Evolutionary conservation across 2,113 vertebrate species (phyloP).

Genomic region (Cariama cristata): DNA sequence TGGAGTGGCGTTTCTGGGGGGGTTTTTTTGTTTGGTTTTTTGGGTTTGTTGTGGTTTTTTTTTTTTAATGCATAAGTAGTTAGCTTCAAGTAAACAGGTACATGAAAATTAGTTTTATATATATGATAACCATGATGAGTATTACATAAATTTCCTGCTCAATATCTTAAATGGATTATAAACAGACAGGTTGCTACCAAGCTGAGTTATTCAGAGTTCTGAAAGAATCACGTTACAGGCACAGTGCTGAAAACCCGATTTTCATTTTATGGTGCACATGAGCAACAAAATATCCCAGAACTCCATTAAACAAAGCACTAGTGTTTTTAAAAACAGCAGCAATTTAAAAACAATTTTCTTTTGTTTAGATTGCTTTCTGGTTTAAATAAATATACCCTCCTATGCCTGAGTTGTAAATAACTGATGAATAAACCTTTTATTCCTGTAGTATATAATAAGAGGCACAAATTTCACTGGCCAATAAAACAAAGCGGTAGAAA

Average conservation of each 20-base stretch:
- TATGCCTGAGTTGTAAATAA: background rate
- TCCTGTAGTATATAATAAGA: background rate
- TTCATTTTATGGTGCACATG: conserved; percentile 7
- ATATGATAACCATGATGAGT: background rate
- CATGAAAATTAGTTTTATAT: background rate
- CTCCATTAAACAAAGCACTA: conserved; percentile 12
- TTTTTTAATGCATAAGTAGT: background rate
- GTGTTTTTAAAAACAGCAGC: background rate
- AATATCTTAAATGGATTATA: background rate
- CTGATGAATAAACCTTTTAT: conserved; percentile 26
- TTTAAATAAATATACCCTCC: conserved; percentile 17
- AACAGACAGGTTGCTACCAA: background rate
- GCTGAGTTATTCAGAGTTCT: background rate
- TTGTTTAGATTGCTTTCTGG: conserved; percentile 11
- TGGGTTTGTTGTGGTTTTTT: background rate
- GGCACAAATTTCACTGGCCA: background rate
- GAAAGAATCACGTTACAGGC: background rate
- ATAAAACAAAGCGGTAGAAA: background rate
- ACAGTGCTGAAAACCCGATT: background rate
- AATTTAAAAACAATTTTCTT: conserved; percentile 18
- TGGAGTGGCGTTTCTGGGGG: background rate
- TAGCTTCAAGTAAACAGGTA: background rate
- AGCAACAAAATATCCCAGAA: conserved; percentile 21
- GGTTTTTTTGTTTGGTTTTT: background rate
- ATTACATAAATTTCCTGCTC: background rate